phyloP scores from a whole-genome alignment of 1,140 invertebrate genomes.

The Tetramorium alpestre region DNA sequence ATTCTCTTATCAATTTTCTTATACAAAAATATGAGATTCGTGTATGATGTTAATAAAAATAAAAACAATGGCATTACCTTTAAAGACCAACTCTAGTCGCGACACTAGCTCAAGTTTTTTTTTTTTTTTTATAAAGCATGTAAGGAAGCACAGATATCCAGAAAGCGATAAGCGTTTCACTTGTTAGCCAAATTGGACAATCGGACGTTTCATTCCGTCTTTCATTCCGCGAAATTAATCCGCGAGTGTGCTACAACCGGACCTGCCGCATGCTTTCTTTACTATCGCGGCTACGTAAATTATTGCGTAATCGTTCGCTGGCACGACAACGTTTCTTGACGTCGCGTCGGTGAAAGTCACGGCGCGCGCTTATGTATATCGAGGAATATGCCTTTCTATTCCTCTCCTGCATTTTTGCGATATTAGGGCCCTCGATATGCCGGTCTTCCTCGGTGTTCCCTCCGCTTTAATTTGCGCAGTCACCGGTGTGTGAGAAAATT shows the following conservation, averaged over 20 bases:
- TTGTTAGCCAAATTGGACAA: background rate
- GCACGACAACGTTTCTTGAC: conserved; percentile 10
- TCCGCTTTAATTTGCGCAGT: background rate
- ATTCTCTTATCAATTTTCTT: background rate
- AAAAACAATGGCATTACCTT: background rate
- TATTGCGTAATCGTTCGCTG: conserved; percentile 40
- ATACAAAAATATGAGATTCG: background rate
- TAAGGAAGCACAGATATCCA: background rate
- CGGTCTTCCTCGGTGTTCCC: background rate
- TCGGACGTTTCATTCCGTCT: conserved; percentile 22
- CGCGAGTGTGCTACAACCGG: conserved; percentile 6
- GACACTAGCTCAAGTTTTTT: background rate
- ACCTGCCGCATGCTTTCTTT: conserved; percentile 16
- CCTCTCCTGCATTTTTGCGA: conserved; percentile 7
- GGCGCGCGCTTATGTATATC: conserved; percentile 15
- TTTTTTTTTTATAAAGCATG: background rate
- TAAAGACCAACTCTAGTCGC: background rate
- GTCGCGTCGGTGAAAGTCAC: conserved; percentile 39
- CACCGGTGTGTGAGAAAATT: background rate
- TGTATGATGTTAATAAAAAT: background rate
- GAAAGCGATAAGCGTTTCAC: conserved; percentile 24
- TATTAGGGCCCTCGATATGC: background rate
- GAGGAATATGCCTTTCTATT: conserved; percentile 29
- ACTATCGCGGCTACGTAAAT: conserved; percentile 38
- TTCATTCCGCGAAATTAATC: conserved; percentile 26